phyloP scores from a whole-genome alignment of 2,797 vertebrate species.

The Crocodylus rhombifer region DNA sequence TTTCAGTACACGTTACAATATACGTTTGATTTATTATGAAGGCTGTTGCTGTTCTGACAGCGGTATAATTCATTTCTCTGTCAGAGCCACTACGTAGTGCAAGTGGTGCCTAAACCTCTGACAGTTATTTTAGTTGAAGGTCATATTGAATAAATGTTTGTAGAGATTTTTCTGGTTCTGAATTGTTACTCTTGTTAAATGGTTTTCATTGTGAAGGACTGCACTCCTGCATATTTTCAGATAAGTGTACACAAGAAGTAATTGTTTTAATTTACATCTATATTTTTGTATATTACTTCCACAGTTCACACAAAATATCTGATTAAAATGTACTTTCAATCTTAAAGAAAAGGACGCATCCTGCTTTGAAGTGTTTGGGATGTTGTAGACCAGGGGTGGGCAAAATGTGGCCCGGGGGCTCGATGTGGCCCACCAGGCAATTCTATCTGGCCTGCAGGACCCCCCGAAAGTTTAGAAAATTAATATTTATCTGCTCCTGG shows the following conservation, averaged over 20 bases:
- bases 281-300: slow-evolving; percentile 18
- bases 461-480: too few relatives aligned
- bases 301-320: background rate
- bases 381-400: background rate
- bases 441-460: too few relatives aligned
- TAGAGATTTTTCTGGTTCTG: slow-evolving; percentile 42
- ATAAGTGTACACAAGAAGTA: slow-evolving; percentile 33
- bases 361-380: background rate
- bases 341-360: slow-evolving; percentile 13
- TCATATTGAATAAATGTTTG: slow-evolving; percentile 33
- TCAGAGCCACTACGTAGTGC: slow-evolving; percentile 27
- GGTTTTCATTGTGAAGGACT: slow-evolving; percentile 53
- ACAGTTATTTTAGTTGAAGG: slow-evolving; percentile 2
- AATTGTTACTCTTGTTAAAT: slow-evolving; percentile 29
- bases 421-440: too few relatives aligned
- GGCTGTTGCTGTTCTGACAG: slow-evolving; percentile 51
- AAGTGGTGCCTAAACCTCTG: background rate
- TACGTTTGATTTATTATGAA: slow-evolving; percentile 61
- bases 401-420: too few relatives aligned
- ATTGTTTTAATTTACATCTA: background rate
- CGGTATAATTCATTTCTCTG: slow-evolving; percentile 22
- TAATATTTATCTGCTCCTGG: too few relatives aligned
- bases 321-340: slow-evolving; percentile 19
- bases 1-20: background rate
- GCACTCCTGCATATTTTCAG: slow-evolving; percentile 65